Evolutionary conservation across 2,113 vertebrate genomes (phyloP).

Genomic region (Stegostoma tigrinum): DNA sequence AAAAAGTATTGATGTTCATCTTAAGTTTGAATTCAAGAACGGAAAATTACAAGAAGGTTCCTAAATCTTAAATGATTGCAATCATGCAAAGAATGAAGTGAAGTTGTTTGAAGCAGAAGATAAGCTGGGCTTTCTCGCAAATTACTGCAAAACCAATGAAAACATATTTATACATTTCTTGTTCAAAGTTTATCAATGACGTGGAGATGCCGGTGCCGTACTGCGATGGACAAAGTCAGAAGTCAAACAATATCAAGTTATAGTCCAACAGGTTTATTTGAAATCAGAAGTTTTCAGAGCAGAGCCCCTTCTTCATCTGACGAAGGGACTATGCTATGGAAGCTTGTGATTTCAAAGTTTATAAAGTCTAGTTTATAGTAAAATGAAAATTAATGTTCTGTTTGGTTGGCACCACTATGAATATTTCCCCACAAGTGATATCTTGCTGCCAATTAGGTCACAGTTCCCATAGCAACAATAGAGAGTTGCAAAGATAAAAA

Average conservation of each 20-base stretch:
- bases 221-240: too few species aligned
- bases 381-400: too few species aligned
- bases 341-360: neutral
- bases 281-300: too few species aligned
- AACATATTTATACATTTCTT: neutral
- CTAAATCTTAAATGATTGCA: neutral
- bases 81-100: neutral
- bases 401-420: neutral
- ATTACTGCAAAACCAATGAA: neutral
- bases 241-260: too few species aligned
- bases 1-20: neutral
- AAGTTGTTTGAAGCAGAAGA: neutral
- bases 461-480: neutral
- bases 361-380: neutral
- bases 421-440: neutral
- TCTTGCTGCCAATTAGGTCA: neutral
- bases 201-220: too few species aligned
- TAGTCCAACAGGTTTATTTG: too few species aligned
- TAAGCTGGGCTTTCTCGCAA: neutral
- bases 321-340: too few species aligned
- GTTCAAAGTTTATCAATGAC: neutral
- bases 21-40: neutral
- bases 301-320: too few species aligned
- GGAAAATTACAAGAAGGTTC: neutral
- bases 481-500: neutral